Evolutionary conservation across 1,140 invertebrate genomes (phyloP).

Genomic region (Listronotus oregonensis): DNA sequence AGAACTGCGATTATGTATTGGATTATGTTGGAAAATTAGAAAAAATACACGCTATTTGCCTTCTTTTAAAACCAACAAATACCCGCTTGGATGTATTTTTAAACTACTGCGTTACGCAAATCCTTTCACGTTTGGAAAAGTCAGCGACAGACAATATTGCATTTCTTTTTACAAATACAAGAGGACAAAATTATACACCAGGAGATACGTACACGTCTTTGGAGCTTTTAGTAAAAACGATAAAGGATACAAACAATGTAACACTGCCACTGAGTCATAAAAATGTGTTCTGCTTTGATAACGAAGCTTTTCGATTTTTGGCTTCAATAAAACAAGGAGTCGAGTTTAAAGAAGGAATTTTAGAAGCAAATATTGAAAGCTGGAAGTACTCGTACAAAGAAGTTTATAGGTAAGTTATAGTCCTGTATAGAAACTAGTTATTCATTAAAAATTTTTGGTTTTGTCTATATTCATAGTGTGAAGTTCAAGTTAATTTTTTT

Average conservation of each 20-base stretch:
- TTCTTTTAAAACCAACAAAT: slow-evolving; percentile 44
- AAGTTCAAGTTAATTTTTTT: no score
- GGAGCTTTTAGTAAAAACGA: slow-evolving; percentile 33
- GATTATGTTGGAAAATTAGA: slow-evolving; percentile 41
- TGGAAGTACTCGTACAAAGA: slow-evolving; percentile 42
- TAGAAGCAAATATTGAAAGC: slow-evolving; percentile 40
- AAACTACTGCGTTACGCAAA: slow-evolving; percentile 47
- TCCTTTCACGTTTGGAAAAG: slow-evolving; percentile 46
- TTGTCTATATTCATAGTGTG: no score
- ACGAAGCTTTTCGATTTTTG: slow-evolving; percentile 48
- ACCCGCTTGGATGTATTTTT: slow-evolving; percentile 39
- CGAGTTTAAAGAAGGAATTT: slow-evolving; percentile 27
- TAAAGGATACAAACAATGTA: slow-evolving; percentile 33
- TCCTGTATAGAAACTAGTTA: no score
- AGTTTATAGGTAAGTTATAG: slow-evolving; percentile 18
- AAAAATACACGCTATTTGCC: slow-evolving; percentile 45
- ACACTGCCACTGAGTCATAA: slow-evolving; percentile 37
- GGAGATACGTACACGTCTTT: slow-evolving; percentile 40
- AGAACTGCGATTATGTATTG: slow-evolving; percentile 46
- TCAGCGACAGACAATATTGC: slow-evolving; percentile 43
- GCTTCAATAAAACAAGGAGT: slow-evolving; percentile 38
- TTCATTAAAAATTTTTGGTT: no score
- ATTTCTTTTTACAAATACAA: slow-evolving; percentile 40
- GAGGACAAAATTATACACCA: slow-evolving; percentile 41
- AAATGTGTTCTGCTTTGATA: slow-evolving; percentile 50